Conservation (phyloP, 2,888 invertebrate genomes). For the Tipula confusa region DNA sequence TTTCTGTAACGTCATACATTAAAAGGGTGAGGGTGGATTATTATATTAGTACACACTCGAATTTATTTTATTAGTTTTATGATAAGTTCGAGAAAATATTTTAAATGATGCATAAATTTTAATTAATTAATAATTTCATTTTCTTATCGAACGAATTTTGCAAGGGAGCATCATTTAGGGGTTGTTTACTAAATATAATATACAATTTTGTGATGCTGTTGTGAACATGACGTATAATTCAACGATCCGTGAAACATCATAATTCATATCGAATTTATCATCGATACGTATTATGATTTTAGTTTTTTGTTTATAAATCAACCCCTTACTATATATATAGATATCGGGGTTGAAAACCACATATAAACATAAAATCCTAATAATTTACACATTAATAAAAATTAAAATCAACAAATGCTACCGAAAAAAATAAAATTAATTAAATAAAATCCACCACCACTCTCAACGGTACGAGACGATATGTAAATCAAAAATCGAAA, state of each 20-base stretch:
- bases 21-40: background rate
- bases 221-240: background rate
- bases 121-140: background rate
- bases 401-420: background rate
- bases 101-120: background rate
- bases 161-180: background rate
- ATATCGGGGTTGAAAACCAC: conserved; percentile 4
- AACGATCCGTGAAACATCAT: background rate
- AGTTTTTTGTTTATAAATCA: background rate
- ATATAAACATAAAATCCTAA: conserved; percentile 9
- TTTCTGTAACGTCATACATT: background rate
- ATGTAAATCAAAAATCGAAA: background rate
- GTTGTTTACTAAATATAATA: background rate
- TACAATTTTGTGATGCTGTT: background rate
- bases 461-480: background rate
- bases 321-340: background rate
- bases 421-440: background rate
- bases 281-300: background rate
- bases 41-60: background rate
- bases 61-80: background rate
- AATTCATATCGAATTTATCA: background rate
- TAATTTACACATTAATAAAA: conserved; percentile 25
- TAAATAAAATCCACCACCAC: background rate
- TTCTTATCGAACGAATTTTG: background rate
- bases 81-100: background rate